Base-by-base conservation (phyloP, 2,888 invertebrate genomes). In the Lagria hirta region DNA sequence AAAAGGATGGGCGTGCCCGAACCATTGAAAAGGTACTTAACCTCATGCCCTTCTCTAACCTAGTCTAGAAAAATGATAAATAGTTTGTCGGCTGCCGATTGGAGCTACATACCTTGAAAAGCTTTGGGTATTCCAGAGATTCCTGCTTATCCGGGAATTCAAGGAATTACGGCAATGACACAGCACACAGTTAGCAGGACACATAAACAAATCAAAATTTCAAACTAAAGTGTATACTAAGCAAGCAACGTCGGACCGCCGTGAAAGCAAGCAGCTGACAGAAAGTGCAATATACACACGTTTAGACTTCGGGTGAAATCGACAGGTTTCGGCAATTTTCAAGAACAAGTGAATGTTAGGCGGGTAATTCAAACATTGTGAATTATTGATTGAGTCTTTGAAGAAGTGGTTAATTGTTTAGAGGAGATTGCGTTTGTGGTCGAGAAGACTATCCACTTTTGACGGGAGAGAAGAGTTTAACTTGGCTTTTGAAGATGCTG, bases 251-350 rank as follows among this genome's bases (percentile, higher is more conserved):
- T 70, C 79, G 79, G 76, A 80, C 78, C 79, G 76, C 79, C 78
- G 79, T 79, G 79, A 75, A 80, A 71, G 80, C 80, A 79, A 80
- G 80, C 81, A 80, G 80, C 80, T 80, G 81, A 81, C 80, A 79
- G 71, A 69, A 69, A 68, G 57, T 61, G 57, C 60, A 60, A 57
- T 58, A 58, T 58, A 56, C 57, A 55, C 57, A 55, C 62, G 58
- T 60, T 63, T 55, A 55, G 50, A 46, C 72, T 61, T 67, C 66
- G 68, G 62, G 43, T 48, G 47, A 29, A 30, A 48, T 62, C 68
- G 69, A 51, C 32, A 27, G 62, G 43, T 38, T 49, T 62, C 63
- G 64, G 47, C 52, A 58, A 59, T 62, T 60, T 62, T 56, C 58
- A 50, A 54, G 54, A 50, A 49, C 58, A 54, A 57, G 52, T 46